Percentiles rank a stretch among this genome's conserved stretches.
These are phyloP conservation scores for Drosophila cracens DNA, from an alignment of 2,888 invertebrate genomes.

Conservation along the genomic window DNA sequence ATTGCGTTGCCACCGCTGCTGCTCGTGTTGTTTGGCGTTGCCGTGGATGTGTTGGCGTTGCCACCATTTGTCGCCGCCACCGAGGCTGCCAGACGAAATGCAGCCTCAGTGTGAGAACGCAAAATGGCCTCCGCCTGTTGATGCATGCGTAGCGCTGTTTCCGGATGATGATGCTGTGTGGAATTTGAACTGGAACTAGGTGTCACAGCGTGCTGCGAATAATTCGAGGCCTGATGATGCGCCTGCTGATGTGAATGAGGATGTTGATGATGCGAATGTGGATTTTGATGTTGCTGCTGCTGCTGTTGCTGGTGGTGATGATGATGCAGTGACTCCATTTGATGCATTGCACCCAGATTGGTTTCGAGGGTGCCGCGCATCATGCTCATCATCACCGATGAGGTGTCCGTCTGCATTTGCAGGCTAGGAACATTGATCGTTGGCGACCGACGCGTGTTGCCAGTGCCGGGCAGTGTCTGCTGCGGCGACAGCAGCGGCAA, in stretches of 20 bases:
- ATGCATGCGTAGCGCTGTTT: conserved; percentile 87
- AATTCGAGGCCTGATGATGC: conserved; percentile 50
- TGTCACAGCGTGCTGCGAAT: conserved; percentile 4
- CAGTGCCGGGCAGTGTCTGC: conserved; percentile 42
- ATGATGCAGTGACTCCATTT: conserved; percentile 63
- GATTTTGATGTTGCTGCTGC: conserved; percentile 62
- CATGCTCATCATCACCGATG: conserved; percentile 86
- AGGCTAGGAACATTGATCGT: conserved; percentile 62
- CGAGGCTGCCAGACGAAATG: conserved; percentile 89
- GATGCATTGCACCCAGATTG: conserved; percentile 58
- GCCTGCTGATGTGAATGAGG: conserved; percentile 89
- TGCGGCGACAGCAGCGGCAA: conserved; percentile 38
- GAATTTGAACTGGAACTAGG: background rate
- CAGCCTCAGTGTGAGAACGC: conserved; percentile 94
- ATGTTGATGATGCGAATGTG: conserved; percentile 83
- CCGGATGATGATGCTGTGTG: conserved; percentile 64
- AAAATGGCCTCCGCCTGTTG: conserved; percentile 88
- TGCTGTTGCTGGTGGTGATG: conserved; percentile 56
- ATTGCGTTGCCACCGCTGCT: conserved; percentile 50
- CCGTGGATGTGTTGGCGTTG: conserved; percentile 15
- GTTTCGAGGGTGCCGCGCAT: conserved; percentile 85
- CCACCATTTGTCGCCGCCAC: conserved; percentile 42
- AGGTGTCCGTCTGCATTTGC: conserved; percentile 71
- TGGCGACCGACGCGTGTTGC: conserved; percentile 75
- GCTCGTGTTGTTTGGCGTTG: conserved; percentile 10